Evolutionary conservation across 2,888 invertebrate species (phyloP), one percentile per base, ranked within the genome.

Genomic region (Pogonocherus hispidulus): DNA sequence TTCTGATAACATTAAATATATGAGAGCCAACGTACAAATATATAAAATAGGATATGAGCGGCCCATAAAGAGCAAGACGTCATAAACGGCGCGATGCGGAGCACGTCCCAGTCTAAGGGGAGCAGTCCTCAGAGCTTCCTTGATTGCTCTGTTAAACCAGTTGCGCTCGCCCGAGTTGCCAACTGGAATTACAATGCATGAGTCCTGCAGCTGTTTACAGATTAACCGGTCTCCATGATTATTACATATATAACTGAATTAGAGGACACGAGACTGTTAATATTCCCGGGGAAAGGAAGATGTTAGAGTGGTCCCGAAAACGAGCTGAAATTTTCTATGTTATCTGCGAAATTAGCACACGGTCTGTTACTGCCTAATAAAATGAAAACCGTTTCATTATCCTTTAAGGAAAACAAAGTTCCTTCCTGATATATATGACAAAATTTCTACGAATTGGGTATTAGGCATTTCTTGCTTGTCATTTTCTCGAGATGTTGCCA

Each of bases 121-220:
- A 56, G 41, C n/a, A 22, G 56, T 56, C 22, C 20, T 41, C 41
- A n/a, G 41, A 27, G 56, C 41, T 41, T 56, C 56, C 44, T 56
- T 56, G 56, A 56, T 56, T 56, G 14, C 56, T 41, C 44, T 14
- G 56, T 44, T 41, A 56, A 56, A 56, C 56, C 56, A 56, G 56
- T 56, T 56, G 56, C 56, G 56, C 41, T 32, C 22, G 37, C 41
- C 20, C 11, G 11, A 41, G 32, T 59, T 27, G 46, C 46, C 18
- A 59, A 59, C 59, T 16, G 11, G 57, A 41, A 57, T 57, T 57
- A 47, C 27, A 59, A 47, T 22, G 59, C 59, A 20, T 14, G 32
- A 23, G 46, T 6, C 59, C 27, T 46, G 44, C 59, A 59, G 59
- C 59, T 59, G 46, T 59, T 47, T 59, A 47, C 35, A 27, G 27